phyloP scores from a whole-genome alignment of 37 sponge, comb jelly and placozoan genomes.

The Mnemiopsis leidyi region DNA sequence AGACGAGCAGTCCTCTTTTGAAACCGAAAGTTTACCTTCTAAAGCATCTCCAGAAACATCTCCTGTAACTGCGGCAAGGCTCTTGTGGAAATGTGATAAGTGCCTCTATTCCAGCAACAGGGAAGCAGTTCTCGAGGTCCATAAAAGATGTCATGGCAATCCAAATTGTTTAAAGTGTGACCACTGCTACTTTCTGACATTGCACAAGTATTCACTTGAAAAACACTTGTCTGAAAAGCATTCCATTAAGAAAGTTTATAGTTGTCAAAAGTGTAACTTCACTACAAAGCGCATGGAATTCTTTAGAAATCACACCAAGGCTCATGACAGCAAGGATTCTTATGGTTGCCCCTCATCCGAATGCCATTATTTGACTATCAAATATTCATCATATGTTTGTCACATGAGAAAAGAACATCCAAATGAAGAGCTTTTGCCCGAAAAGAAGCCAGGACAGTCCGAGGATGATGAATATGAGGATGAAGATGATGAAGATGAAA shows the following conservation, averaged over 20 bases:
- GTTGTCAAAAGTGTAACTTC: neutral
- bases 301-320: neutral
- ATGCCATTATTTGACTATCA: neutral
- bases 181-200: slow-evolving; percentile 16
- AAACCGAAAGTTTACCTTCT: neutral
- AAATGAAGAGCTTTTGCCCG: neutral
- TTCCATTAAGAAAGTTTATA: slow-evolving; percentile 11
- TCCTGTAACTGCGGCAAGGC: neutral
- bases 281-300: neutral
- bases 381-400: slow-evolving; percentile 17
- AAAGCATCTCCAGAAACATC: neutral
- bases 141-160: neutral
- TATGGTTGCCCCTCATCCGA: neutral
- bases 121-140: neutral
- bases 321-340: slow-evolving; percentile 42
- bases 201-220: neutral
- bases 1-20: neutral
- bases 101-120: slow-evolving; percentile 10
- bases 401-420: slow-evolving; percentile 51
- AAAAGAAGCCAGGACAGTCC: neutral
- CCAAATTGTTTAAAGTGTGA: slow-evolving; percentile 9
- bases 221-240: neutral
- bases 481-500: neutral
- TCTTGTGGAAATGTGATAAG: neutral
- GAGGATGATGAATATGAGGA: slow-evolving; percentile 43